Conservation (phyloP, 2,113 vertebrate species). For the Leptocoma aspasia region DNA sequence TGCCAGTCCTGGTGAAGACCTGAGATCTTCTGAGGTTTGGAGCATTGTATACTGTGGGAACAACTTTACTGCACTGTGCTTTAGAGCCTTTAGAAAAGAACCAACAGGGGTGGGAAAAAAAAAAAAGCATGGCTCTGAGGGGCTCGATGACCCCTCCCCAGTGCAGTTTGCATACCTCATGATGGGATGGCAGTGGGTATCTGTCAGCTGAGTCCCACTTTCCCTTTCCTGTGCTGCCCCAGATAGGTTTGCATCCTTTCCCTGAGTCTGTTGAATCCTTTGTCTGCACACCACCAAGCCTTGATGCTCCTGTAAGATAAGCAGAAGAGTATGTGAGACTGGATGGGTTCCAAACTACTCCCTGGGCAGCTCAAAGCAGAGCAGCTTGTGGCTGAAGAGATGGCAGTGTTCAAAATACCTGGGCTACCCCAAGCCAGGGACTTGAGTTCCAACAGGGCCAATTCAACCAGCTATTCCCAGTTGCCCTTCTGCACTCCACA, state of each 20-base stretch:
- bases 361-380: background rate
- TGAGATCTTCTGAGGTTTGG: accelerated
- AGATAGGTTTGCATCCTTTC: background rate
- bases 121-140: background rate
- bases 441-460: background rate
- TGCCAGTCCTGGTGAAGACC: background rate
- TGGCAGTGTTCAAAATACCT: background rate
- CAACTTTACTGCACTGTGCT: background rate
- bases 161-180: accelerated
- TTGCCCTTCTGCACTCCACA: background rate
- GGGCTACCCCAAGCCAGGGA: background rate
- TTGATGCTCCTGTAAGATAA: background rate
- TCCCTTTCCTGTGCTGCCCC: background rate
- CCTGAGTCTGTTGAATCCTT: background rate
- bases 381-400: background rate
- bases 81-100: background rate
- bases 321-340: background rate
- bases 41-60: background rate
- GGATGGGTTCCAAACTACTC: background rate
- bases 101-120: background rate
- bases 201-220: background rate
- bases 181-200: background rate
- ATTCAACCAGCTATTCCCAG: background rate
- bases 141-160: accelerated
- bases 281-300: background rate